These are phyloP conservation scores for Calvadosia cruxmelitensis DNA, from an alignment of 30 jellyfish, hydroid and myxozoan genomes.

Conservation along the genomic window DNA sequence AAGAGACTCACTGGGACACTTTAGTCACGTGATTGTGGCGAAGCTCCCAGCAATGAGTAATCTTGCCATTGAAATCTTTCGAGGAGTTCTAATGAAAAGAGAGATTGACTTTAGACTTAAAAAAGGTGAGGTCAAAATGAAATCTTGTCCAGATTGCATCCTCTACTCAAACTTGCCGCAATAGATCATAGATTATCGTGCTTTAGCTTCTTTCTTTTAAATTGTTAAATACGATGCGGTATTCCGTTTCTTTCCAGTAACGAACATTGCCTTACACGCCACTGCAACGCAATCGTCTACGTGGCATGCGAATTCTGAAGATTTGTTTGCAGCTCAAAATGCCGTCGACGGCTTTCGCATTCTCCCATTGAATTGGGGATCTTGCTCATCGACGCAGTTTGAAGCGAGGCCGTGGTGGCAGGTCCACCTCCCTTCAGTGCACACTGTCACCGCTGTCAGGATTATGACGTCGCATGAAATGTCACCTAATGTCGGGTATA, in stretches of 20 bases:
- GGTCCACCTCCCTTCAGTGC: background rate
- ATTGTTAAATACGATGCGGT: no score
- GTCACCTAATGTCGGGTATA: background rate
- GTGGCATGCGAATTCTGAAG: background rate
- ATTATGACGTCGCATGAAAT: background rate
- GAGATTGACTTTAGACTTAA: background rate
- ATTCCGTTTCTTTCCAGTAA: background rate
- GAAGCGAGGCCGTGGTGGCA: background rate
- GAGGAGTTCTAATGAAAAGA: background rate
- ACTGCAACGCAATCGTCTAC: background rate
- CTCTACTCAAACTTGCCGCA: no score
- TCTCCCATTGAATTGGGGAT: background rate
- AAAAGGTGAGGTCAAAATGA: background rate
- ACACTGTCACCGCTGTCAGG: background rate
- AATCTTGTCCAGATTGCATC: no score
- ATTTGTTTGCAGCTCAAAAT: background rate
- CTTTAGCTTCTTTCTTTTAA: no score
- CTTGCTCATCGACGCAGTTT: background rate
- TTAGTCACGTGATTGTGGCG: background rate
- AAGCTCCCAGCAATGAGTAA: background rate
- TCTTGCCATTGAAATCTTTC: background rate
- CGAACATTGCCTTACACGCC: background rate
- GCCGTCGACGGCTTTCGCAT: background rate
- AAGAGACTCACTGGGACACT: no score
- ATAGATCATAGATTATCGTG: no score